Evolutionary conservation across 2,888 invertebrate species (phyloP).

Genomic region (Caenorhabditis angaria): DNA sequence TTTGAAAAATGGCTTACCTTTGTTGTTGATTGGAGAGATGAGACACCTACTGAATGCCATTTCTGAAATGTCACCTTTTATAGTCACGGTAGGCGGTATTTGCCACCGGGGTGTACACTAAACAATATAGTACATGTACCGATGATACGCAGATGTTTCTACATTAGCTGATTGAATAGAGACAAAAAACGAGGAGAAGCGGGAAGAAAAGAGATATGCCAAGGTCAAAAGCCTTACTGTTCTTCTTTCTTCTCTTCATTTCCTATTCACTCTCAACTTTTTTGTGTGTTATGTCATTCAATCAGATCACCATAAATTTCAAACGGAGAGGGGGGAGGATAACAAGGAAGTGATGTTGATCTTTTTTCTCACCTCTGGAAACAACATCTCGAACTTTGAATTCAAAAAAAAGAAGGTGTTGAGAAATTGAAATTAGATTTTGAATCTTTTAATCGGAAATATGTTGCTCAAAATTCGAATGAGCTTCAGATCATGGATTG

Average conservation of each 20-base stretch:
- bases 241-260: slow-evolving; percentile 30
- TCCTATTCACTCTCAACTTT: slow-evolving; percentile 1
- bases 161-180: slow-evolving; percentile 4
- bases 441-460: too few species aligned
- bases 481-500: too few species aligned
- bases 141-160: slow-evolving; percentile 26
- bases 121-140: slow-evolving; percentile 18
- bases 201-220: slow-evolving; percentile 37
- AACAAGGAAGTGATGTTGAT: neutral
- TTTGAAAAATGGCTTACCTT: slow-evolving; percentile 30
- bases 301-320: neutral
- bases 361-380: slow-evolving; percentile 22
- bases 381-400: neutral
- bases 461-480: too few species aligned
- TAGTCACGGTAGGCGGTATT: slow-evolving; percentile 45
- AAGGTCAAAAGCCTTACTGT: slow-evolving; percentile 44
- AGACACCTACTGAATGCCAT: slow-evolving; percentile 43
- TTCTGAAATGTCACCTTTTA: slow-evolving; percentile 34
- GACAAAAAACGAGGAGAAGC: slow-evolving; percentile 10
- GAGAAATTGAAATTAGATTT: too few species aligned
- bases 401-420: too few species aligned
- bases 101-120: slow-evolving; percentile 31
- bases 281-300: neutral
- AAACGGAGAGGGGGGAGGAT: neutral
- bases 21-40: slow-evolving; percentile 29